Evolutionary conservation across 2,797 vertebrate genomes (phyloP).

Genomic region (Pogonophryne albipinna): DNA sequence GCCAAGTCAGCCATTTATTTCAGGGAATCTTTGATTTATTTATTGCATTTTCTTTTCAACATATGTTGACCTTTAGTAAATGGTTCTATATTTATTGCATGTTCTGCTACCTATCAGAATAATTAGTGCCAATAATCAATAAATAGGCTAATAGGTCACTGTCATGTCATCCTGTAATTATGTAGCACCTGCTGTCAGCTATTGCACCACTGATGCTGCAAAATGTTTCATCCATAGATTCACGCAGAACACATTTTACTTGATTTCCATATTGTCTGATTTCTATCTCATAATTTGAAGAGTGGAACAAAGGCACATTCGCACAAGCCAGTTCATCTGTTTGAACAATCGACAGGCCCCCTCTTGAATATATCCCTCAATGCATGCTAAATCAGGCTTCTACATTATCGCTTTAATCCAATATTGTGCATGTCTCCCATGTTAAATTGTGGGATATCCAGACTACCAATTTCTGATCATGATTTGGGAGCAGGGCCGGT

Average conservation of each 20-base stretch:
- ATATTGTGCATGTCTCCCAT: constrained; percentile 65
- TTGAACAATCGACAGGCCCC: constrained; percentile 70
- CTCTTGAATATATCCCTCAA: constrained; percentile 58
- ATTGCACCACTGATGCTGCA: constrained; percentile 13
- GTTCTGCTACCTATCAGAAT: constrained; percentile 29
- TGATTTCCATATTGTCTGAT: constrained; percentile 72
- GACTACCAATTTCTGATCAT: constrained; percentile 65
- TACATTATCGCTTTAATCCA: constrained; percentile 68
- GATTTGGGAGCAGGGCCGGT: constrained; percentile 26
- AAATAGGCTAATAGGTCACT: not conserved
- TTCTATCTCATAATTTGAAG: constrained; percentile 64
- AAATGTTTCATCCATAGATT: constrained; percentile 52
- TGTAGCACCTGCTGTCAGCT: constrained; percentile 33
- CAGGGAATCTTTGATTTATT: not conserved
- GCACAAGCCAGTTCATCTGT: constrained; percentile 68
- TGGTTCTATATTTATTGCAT: not conserved
- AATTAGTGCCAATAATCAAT: constrained; percentile 11
- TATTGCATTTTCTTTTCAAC: constrained; percentile 7
- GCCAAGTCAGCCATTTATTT: constrained; percentile 7
- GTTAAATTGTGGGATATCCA: constrained; percentile 53
- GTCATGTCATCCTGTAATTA: constrained; percentile 39
- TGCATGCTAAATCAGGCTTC: constrained; percentile 73
- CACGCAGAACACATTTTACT: constrained; percentile 64
- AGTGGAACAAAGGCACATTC: constrained; percentile 55
- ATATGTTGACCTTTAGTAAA: not conserved